Evolutionary conservation across 2,113 vertebrate genomes (phyloP).

Genomic region (Nibea coibor): DNA sequence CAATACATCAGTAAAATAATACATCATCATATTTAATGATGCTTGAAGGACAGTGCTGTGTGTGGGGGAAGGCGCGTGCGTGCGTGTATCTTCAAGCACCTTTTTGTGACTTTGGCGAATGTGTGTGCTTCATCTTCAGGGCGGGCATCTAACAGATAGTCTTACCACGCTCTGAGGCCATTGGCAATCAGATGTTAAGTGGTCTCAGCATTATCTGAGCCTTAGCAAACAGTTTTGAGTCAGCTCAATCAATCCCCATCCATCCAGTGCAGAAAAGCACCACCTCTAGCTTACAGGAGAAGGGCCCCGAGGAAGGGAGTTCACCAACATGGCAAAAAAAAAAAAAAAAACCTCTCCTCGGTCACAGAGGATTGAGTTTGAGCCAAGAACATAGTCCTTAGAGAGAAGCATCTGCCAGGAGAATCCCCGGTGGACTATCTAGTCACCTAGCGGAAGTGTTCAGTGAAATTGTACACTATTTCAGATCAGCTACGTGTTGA

Average conservation of each 20-base stretch:
- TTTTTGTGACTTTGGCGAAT: conserved; percentile 46
- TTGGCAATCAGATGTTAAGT: conserved; percentile 60
- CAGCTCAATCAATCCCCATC: conserved; percentile 76
- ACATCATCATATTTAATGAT: neutral
- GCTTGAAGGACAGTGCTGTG: neutral
- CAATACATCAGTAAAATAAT: neutral
- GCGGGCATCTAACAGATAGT: conserved; percentile 34
- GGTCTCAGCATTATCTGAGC: conserved; percentile 77
- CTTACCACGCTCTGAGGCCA: conserved; percentile 46
- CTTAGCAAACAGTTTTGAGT: conserved; percentile 74
- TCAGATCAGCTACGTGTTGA: neutral
- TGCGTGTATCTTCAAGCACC: neutral
- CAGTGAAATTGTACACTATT: conserved; percentile 6
- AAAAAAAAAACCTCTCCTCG: neutral
- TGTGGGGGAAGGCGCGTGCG: neutral
- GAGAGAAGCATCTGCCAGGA: neutral
- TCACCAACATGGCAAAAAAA: conserved; percentile 52
- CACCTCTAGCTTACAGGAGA: conserved; percentile 39
- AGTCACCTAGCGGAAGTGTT: neutral
- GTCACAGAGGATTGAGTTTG: conserved; percentile 18
- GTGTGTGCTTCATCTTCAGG: conserved; percentile 21
- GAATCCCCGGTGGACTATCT: neutral
- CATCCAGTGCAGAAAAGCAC: conserved; percentile 46
- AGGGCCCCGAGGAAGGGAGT: conserved; percentile 29
- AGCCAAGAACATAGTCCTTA: conserved; percentile 28